A percentile compares a stretch with the other conserved stretches of the same genome.
phyloP scores from a whole-genome alignment of 2,797 vertebrate genomes.

The Scleropages formosus region DNA sequence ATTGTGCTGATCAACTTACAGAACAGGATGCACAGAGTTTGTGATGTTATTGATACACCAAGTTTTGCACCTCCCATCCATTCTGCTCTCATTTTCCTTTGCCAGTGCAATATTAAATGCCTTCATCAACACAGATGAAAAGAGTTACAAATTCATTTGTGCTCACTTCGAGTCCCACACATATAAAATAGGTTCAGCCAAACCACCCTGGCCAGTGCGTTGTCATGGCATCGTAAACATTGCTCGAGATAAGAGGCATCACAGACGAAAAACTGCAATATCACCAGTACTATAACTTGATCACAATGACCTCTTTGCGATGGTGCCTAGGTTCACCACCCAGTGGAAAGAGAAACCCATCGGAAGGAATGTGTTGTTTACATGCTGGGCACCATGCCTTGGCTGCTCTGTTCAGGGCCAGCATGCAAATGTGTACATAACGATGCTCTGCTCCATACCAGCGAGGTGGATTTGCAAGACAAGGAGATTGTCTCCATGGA shows the following conservation, averaged over 20 bases:
- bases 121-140: slow-evolving; percentile 7
- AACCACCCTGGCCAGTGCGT: slow-evolving; percentile 1
- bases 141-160: slow-evolving; percentile 27
- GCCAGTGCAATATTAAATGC: not conserved
- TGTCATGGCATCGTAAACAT: slow-evolving; percentile 14
- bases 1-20: too few species aligned
- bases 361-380: slow-evolving; percentile 35
- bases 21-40: too few species aligned
- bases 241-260: not conserved
- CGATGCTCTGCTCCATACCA: slow-evolving; percentile 33
- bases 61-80: not conserved
- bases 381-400: slow-evolving; percentile 33
- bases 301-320: slow-evolving; percentile 14
- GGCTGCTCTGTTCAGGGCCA: slow-evolving; percentile 18
- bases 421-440: slow-evolving; percentile 40
- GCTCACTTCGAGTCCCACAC: slow-evolving; percentile 18
- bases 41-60: not conserved
- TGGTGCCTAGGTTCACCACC: slow-evolving; percentile 14
- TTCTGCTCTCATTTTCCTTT: not conserved
- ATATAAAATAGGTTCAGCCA: not conserved
- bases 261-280: slow-evolving; percentile 20
- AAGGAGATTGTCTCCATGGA: slow-evolving; percentile 56
- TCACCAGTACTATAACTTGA: slow-evolving; percentile 42
- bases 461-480: slow-evolving; percentile 46
- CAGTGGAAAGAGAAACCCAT: slow-evolving; percentile 30